Base-by-base conservation (phyloP, 2,113 vertebrate species). In the Oreocharis arfaki region DNA sequence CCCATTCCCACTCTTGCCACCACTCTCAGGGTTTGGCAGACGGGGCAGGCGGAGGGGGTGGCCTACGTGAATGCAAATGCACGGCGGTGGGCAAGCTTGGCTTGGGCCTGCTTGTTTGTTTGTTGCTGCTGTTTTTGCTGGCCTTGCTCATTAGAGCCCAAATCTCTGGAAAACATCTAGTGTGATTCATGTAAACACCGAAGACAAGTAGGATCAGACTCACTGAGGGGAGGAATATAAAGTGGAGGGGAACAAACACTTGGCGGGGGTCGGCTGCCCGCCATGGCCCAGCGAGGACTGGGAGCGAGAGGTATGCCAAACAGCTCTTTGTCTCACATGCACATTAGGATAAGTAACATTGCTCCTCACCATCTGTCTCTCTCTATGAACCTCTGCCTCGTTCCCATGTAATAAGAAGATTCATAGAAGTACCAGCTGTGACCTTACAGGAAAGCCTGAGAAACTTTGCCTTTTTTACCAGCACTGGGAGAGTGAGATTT, bases 311-410 rank as follows among this genome's bases (percentile, higher is more conserved):
- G 61, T 93, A 70, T 96, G 96, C 96, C 97, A 97, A 92, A 55
- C 94, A 96, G 95, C 95, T 90, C 95, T 97, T 94, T 96, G 94
- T 97, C 95, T 96, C 95, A 89, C 88, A 96, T 84, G 95, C 95
- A 95, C 95, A 94, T 97, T 96, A 96, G 95, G 92, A 92, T 92
- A 95, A 95, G 87, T 91, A 97, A 93, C 85, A 64, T 94, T 97
- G 96, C 95, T 95, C 76, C 95, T 96, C 59, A 13, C 97, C 96
- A 97, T 96, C 97, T 97, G 95, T 93, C 96, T 96, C 87, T 67
- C 87, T 47, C 93, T 79, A 89, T 84, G 93, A 96, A 94, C 90
- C 89, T 95, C 93, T 97, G 92, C 96, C 86, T 95, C 70, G 1
- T 96, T 96, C 93, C 90, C 92, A 91, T 93, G 92, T 87, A 95